phyloP scores from a whole-genome alignment of 2,797 vertebrate genomes.

The Argentina silus region DNA sequence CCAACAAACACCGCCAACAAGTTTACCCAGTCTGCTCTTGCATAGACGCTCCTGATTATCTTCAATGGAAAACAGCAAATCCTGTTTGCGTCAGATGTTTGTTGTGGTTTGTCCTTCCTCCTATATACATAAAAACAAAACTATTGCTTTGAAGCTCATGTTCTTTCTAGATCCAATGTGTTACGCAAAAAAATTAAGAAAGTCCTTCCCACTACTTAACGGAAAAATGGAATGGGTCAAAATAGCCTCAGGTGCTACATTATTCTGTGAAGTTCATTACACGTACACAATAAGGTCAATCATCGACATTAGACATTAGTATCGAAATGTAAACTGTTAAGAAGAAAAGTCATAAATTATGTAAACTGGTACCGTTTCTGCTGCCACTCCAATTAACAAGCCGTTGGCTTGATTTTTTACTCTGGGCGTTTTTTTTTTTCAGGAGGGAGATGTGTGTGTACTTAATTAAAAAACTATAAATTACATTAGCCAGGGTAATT shows the following conservation, averaged over 20 bases:
- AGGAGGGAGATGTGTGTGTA: slow-evolving; percentile 40
- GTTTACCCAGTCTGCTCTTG: slow-evolving; percentile 9
- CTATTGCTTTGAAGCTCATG: neutral
- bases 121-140: slow-evolving; percentile 6
- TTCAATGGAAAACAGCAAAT: neutral
- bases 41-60: neutral
- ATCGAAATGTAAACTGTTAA: neutral
- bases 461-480: slow-evolving; percentile 69
- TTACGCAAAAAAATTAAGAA: neutral
- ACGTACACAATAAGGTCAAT: too few species aligned
- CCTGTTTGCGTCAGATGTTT: slow-evolving; percentile 1
- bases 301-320: neutral
- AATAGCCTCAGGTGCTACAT: too few species aligned
- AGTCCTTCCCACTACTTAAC: too few species aligned
- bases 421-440: slow-evolving; percentile 5
- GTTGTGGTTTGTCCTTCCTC: neutral
- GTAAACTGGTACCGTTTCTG: neutral
- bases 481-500: slow-evolving; percentile 66
- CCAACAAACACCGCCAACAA: slow-evolving; percentile 23
- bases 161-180: neutral
- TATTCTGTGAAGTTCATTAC: too few species aligned
- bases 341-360: neutral
- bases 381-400: slow-evolving; percentile 1
- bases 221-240: too few species aligned
- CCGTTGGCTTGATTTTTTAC: neutral